Conservation (phyloP, 2,113 vertebrate genomes). For the Anguilla rostrata region DNA sequence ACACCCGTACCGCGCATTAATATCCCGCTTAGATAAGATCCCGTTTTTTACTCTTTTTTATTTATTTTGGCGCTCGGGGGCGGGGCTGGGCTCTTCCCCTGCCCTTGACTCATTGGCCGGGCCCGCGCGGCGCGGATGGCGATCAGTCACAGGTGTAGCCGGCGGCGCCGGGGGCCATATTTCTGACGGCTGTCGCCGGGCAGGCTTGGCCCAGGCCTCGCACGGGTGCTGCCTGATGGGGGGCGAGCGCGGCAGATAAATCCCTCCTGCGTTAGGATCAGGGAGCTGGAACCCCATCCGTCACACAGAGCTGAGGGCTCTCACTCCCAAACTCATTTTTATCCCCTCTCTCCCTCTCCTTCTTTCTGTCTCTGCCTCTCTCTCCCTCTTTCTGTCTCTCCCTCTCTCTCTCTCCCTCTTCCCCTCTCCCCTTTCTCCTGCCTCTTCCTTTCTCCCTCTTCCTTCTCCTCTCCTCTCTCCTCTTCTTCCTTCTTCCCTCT, state of each 20-base stretch:
- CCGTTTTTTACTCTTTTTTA: constrained; percentile 14
- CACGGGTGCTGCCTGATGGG: constrained; percentile 13
- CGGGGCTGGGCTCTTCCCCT: constrained; percentile 29
- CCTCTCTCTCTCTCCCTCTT: neutral
- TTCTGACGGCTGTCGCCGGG: constrained; percentile 36
- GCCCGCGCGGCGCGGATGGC: constrained; percentile 27
- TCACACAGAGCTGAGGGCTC: constrained; percentile 24
- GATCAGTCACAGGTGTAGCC: constrained; percentile 46
- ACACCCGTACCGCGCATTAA: constrained; percentile 45
- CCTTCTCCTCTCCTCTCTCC: no score
- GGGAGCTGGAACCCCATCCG: neutral
- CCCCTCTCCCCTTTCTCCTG: no score
- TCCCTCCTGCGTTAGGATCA: constrained; percentile 20
- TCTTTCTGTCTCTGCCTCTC: no score
- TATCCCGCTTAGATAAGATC: constrained; percentile 37
- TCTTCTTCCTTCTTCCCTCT: neutral
- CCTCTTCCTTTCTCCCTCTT: neutral
- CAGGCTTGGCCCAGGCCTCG: neutral
- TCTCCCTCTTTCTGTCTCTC: neutral
- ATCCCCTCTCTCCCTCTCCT: neutral
- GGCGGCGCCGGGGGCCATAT: constrained; percentile 24
- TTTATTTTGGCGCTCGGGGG: neutral
- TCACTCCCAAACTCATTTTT: neutral
- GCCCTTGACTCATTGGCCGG: constrained; percentile 41
- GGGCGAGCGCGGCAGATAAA: constrained; percentile 12